phyloP scores from a whole-genome alignment of 2,113 vertebrate species.

The Apeltes quadracus region DNA sequence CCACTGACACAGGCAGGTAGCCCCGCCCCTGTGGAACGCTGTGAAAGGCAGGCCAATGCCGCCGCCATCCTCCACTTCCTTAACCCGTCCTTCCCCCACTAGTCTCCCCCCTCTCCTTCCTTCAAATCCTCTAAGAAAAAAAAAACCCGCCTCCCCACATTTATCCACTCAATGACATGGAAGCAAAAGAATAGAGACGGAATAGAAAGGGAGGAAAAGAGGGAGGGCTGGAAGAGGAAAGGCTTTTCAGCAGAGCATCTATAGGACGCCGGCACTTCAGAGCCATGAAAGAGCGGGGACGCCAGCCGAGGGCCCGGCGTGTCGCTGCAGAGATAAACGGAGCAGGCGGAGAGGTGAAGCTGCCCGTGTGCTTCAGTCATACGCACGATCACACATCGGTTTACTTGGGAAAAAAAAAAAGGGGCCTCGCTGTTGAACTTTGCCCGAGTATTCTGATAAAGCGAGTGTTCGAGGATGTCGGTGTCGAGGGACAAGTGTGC shows the following conservation, averaged over 20 bases:
- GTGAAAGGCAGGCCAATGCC: conserved; percentile 21
- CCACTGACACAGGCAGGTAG: conserved; percentile 71
- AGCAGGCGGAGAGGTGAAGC: conserved; percentile 16
- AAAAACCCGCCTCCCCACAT: conserved; percentile 27
- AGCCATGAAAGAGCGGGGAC: conserved; percentile 33
- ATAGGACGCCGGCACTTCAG: conserved; percentile 55
- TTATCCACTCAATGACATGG: conserved; percentile 40
- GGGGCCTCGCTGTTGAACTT: conserved; percentile 45
- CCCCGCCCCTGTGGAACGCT: conserved; percentile 56
- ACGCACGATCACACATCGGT: conserved; percentile 30
- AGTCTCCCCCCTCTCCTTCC: not conserved
- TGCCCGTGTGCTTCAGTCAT: conserved; percentile 16
- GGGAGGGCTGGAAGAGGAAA: conserved; percentile 39
- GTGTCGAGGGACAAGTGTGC: conserved; percentile 12
- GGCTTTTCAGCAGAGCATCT: conserved; percentile 44
- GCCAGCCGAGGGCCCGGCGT: conserved; percentile 26
- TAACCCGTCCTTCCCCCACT: conserved; percentile 13
- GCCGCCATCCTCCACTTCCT: conserved; percentile 7
- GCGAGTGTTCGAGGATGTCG: conserved; percentile 9
- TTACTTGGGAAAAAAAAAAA: conserved; percentile 39
- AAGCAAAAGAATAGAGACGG: conserved; percentile 9
- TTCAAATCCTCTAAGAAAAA: conserved; percentile 11
- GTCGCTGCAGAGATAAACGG: conserved; percentile 15
- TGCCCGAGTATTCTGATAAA: conserved; percentile 20
- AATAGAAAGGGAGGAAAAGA: conserved; percentile 29